These are phyloP conservation scores for Toxostoma redivivum DNA, from an alignment of 2,113 vertebrate genomes.

Conservation along the genomic window DNA sequence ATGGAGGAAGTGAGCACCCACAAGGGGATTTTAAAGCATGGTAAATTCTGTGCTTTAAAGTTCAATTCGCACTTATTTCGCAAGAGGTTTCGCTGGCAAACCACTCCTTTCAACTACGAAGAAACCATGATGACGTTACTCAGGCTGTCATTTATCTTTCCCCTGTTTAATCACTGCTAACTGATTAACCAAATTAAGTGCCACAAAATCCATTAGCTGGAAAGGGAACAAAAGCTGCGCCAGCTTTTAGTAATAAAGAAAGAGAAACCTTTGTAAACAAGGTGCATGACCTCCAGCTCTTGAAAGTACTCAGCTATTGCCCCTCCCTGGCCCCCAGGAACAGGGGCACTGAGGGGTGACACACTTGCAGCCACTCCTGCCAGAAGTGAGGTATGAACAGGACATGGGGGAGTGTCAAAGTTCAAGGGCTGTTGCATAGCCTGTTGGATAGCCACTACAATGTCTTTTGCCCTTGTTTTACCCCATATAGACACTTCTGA, in stretches of 20 bases:
- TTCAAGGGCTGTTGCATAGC: not conserved
- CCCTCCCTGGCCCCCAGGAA: not conserved
- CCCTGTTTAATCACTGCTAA: conserved; percentile 47
- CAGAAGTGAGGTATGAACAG: not conserved
- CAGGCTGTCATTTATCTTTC: conserved; percentile 7
- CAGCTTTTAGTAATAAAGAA: not conserved
- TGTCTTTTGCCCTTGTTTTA: conserved; percentile 5
- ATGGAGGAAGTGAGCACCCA: not conserved
- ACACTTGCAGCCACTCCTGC: not conserved
- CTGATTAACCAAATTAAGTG: conserved; percentile 48
- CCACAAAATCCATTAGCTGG: not conserved
- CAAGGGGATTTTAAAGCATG: not conserved
- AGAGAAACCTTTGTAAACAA: not conserved
- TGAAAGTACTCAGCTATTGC: not conserved
- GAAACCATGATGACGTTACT: not conserved
- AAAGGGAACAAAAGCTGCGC: not conserved
- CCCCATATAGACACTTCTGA: not conserved
- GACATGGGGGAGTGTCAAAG: not conserved
- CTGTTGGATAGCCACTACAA: not conserved
- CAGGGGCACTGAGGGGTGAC: not conserved
- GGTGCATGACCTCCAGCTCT: not conserved
- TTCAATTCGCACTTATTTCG: not conserved
- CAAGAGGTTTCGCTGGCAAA: conserved; percentile 34
- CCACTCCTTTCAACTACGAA: not conserved
- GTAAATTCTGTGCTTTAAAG: not conserved